A percentile compares a stretch with the other conserved stretches of the same genome.
phyloP scores from a whole-genome alignment of 2,888 invertebrate genomes.

The Latheticus oryzae region DNA sequence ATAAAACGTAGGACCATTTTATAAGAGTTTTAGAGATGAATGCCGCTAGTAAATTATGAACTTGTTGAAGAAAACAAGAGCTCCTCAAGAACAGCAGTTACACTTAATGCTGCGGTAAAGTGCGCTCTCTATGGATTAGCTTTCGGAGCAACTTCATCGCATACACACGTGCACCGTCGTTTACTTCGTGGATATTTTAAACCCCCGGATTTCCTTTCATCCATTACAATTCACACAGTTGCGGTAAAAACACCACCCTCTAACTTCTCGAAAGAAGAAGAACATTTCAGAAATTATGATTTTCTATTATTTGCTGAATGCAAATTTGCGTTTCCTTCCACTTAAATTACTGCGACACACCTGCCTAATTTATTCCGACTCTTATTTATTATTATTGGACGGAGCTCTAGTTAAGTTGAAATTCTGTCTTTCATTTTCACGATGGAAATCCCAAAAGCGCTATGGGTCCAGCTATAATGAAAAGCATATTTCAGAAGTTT shows the following conservation, averaged over 20 bases:
- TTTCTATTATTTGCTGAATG: slow-evolving; percentile 37
- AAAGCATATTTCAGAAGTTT: slow-evolving; percentile 39
- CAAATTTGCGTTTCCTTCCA: slow-evolving; percentile 35
- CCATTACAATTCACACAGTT: slow-evolving; percentile 21
- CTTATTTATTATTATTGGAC: slow-evolving; percentile 39
- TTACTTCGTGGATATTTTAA: slow-evolving; percentile 21
- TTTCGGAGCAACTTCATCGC: slow-evolving; percentile 18
- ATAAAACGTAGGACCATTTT: slow-evolving; percentile 39
- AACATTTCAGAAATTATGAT: slow-evolving; percentile 32
- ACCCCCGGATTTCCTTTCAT: slow-evolving; percentile 16
- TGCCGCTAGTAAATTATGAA: slow-evolving; percentile 42
- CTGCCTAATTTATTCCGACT: slow-evolving; percentile 47
- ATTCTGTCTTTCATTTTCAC: slow-evolving; percentile 34
- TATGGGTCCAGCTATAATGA: slow-evolving; percentile 35
- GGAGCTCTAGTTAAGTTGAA: slow-evolving; percentile 33
- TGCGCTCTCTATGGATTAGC: slow-evolving; percentile 33
- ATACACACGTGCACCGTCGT: slow-evolving; percentile 25
- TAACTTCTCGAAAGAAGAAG: slow-evolving; percentile 9
- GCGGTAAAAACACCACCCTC: slow-evolving; percentile 15
- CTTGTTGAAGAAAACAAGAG: slow-evolving; percentile 42
- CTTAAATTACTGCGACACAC: slow-evolving; percentile 40
- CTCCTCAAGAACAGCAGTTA: slow-evolving; percentile 36
- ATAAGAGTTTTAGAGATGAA: slow-evolving; percentile 41
- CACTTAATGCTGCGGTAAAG: slow-evolving; percentile 33
- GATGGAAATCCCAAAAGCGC: slow-evolving; percentile 34